A percentile compares a stretch with the other conserved stretches of the same genome.
Conservation (phyloP, 1,140 invertebrate species). For the Chrysopa pallens region DNA sequence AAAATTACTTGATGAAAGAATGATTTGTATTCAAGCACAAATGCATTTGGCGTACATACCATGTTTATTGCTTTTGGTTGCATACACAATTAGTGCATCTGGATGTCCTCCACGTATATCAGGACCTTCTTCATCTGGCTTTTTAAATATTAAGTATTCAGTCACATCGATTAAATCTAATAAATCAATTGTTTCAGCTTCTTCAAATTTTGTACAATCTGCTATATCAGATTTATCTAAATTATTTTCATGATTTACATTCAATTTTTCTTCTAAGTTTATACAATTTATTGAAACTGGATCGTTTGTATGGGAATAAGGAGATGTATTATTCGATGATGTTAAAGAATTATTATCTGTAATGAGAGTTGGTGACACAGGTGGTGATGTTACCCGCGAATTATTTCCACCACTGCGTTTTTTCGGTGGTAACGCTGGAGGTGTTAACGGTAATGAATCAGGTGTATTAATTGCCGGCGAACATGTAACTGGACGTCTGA, state of each 20-base stretch:
- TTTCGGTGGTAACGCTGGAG: slow-evolving; percentile 67
- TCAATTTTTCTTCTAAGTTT: too few relatives aligned
- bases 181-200: slow-evolving; percentile 20
- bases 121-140: slow-evolving; percentile 62
- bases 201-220: slow-evolving; percentile 3
- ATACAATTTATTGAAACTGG: slow-evolving; percentile 1
- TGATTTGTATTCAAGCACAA: neutral
- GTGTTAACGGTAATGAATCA: slow-evolving; percentile 17
- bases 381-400: slow-evolving; percentile 26
- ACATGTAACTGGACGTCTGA: neutral
- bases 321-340: slow-evolving; percentile 7
- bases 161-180: slow-evolving; percentile 67
- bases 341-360: neutral
- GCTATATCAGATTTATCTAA: neutral
- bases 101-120: slow-evolving; percentile 78
- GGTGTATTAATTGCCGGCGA: slow-evolving; percentile 14
- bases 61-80: slow-evolving; percentile 80
- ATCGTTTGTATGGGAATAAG: slow-evolving; percentile 1
- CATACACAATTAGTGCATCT: slow-evolving; percentile 83
- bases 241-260: slow-evolving; percentile 18
- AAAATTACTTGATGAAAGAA: slow-evolving; percentile 1
- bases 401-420: slow-evolving; percentile 10
- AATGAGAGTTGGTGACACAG: slow-evolving; percentile 1
- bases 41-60: neutral
- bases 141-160: slow-evolving; percentile 58